A percentile compares a stretch with the other conserved stretches of the same genome.
phyloP scores from a whole-genome alignment of 1,140 invertebrate genomes.

The Olivierus martensii region DNA sequence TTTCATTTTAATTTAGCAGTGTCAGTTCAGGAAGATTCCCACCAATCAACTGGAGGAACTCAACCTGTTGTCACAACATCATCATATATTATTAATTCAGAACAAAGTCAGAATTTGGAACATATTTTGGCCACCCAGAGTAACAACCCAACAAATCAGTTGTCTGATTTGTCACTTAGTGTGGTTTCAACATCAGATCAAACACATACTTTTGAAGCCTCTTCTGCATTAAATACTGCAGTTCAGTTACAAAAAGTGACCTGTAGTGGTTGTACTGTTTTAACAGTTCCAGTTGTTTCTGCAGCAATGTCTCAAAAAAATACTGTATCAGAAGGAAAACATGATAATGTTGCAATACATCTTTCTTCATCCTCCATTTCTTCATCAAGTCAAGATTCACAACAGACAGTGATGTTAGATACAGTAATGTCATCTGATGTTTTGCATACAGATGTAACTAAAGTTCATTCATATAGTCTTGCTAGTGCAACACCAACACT shows the following conservation, averaged over 20 bases:
- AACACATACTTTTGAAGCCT: neutral
- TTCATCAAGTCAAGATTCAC: neutral
- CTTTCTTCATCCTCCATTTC: neutral
- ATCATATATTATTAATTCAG: neutral
- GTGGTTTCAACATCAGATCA: neutral
- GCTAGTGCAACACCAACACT: conserved; percentile 1
- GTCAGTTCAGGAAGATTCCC: neutral
- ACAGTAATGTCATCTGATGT: neutral
- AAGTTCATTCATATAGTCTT: conserved; percentile 15
- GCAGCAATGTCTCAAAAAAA: neutral
- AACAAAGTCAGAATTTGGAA: neutral
- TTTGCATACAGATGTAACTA: conserved; percentile 7
- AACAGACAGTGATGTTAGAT: neutral
- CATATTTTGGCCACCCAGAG: neutral
- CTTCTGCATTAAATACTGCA: neutral
- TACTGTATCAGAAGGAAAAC: neutral
- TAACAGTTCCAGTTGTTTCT: neutral
- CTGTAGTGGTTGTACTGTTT: neutral
- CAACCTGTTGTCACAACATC: neutral
- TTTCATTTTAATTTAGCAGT: neutral
- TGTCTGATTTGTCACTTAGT: too few relatives aligned
- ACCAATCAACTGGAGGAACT: neutral
- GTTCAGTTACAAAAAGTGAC: neutral
- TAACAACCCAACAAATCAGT: neutral
- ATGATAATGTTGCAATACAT: neutral